Base-by-base conservation (phyloP, 2,797 vertebrate genomes). In the Peromyscus nudipes region DNA sequence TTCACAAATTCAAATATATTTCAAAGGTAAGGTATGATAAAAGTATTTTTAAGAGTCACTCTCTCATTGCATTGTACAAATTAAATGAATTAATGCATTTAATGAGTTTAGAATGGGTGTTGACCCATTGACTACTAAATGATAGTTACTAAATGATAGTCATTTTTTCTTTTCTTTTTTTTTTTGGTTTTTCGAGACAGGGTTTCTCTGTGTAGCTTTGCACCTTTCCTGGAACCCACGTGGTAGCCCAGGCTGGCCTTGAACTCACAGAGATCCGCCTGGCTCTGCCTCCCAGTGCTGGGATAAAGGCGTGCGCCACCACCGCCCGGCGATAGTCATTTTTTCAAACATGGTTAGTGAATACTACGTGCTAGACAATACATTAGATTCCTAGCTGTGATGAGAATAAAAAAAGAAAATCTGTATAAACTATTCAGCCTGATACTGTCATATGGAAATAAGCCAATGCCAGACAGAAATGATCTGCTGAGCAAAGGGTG, bases 351-450 rank as follows among this genome's bases (percentile, higher is more conserved):
- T 55, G 65, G 55, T 86, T 84, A 65, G 46, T 12, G n/a, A 94
- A 75, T 89, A 83, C 31, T 88, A 25, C 60, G 23, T 52, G 46
- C 40, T 52, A 92, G 57, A 83, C 43, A 75, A 57, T 87, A 29
- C 16, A 4, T 40, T 91, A 43, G 82, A 85, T 93, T 40, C 29
- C 29, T 82, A 87, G 55, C 77, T 71, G 49, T 76, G 31, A 6
- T 82, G 79, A 92, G 17, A 95, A 80, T 91, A 46, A 73, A 95
- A 37, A 89, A 52, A 87, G n/a, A 91, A 34, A 91, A 93, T 76
- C 27, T 8, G 69, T 81, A 64, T 62, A 71, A 84, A 96, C 17
- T n/a, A 49, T 3, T 95, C 57, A 40, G 12, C 27, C 67, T 67
- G 62, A 43, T 80, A 37, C 29, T 65, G 31, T n/a, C 37, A 0